Evolutionary conservation across 2,113 vertebrate species (phyloP).

Genomic region (Clarias macrocephalus): DNA sequence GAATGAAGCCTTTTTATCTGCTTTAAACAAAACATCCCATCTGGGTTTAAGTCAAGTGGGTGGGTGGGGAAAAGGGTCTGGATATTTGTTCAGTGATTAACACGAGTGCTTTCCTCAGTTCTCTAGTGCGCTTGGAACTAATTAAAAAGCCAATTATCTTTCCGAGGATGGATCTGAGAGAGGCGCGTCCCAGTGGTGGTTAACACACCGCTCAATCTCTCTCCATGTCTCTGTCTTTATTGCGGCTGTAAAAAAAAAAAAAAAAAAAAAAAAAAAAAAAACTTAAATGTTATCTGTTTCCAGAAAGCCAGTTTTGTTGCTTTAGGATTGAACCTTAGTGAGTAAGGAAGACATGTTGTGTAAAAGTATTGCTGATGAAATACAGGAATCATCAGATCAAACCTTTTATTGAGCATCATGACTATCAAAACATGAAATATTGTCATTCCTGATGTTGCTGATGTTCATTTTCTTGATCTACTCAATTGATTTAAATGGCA

Average conservation of each 20-base stretch:
- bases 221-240: slow-evolving; percentile 16
- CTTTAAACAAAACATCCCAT: slow-evolving; percentile 50
- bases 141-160: slow-evolving; percentile 66
- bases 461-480: not conserved
- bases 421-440: not conserved
- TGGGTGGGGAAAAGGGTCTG: slow-evolving; percentile 34
- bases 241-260: not conserved
- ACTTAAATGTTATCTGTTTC: not conserved
- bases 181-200: slow-evolving; percentile 43
- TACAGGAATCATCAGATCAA: not conserved
- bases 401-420: not conserved
- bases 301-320: not conserved
- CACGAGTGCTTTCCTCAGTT: slow-evolving; percentile 47
- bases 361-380: not conserved
- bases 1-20: slow-evolving; percentile 41
- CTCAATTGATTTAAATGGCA: not conserved
- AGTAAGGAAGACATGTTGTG: not conserved
- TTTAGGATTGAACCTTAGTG: not conserved
- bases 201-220: slow-evolving; percentile 60
- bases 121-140: slow-evolving; percentile 57
- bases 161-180: slow-evolving; percentile 46
- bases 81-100: slow-evolving; percentile 62
- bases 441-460: not conserved
- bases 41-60: slow-evolving; percentile 50
- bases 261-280: not conserved